These are phyloP conservation scores for Xylophagus ater DNA, from an alignment of 2,888 invertebrate species.

Conservation along the genomic window DNA sequence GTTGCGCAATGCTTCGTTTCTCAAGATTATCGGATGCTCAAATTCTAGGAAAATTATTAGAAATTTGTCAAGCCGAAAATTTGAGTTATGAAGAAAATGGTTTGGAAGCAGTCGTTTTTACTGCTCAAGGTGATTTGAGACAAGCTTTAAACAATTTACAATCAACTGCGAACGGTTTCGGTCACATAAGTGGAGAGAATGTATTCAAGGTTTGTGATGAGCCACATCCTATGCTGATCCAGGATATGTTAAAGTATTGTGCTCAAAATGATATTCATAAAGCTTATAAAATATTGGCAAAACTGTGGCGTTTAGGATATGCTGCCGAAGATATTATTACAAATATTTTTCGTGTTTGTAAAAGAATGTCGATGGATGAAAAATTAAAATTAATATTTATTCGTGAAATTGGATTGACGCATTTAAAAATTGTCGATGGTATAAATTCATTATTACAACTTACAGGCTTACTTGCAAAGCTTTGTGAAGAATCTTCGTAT, in stretches of 20 bases:
- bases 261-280: conserved; percentile 67
- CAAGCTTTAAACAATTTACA: conserved; percentile 96
- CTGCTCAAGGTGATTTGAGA: conserved; percentile 97
- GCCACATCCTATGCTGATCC: conserved; percentile 89
- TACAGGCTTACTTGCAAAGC: conserved; percentile 72
- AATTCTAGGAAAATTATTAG: conserved; percentile 67
- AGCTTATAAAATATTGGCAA: conserved; percentile 77
- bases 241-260: conserved; percentile 82
- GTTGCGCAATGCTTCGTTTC: conserved; percentile 93
- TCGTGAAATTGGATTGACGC: conserved; percentile 82
- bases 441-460: conserved; percentile 81
- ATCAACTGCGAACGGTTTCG: conserved; percentile 86
- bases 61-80: conserved; percentile 61
- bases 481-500: conserved; percentile 54
- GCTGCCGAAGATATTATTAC: conserved; percentile 93
- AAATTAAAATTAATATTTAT: conserved; percentile 71
- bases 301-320: conserved; percentile 89
- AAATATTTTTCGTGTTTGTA: conserved; percentile 89
- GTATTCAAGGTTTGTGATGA: conserved; percentile 99
- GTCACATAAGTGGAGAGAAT: conserved; percentile 76
- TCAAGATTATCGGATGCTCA: conserved; percentile 83
- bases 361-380: conserved; percentile 72
- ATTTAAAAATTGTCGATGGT: conserved; percentile 84
- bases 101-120: conserved; percentile 90
- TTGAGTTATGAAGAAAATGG: conserved; percentile 84